A percentile compares a stretch with the other conserved stretches of the same genome.
Conservation (phyloP, 2,797 vertebrate genomes). For the Gallinago nigripennis region DNA sequence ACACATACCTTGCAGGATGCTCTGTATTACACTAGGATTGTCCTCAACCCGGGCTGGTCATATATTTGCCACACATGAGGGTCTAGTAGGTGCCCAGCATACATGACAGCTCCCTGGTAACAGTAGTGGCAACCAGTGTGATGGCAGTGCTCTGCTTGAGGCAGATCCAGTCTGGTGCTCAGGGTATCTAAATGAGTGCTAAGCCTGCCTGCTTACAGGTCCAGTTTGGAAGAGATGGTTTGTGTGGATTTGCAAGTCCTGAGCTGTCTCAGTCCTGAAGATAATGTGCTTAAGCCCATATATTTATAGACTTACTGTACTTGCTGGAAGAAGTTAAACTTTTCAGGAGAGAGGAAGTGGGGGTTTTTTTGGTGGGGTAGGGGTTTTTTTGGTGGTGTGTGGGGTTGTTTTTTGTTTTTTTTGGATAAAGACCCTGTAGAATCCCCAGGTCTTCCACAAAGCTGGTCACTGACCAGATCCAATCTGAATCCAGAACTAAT, state of each 20-base stretch:
- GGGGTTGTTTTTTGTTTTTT: too few species aligned
- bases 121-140: too few species aligned
- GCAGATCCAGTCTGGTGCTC: neutral
- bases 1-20: fast-evolving
- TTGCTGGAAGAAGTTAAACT: neutral
- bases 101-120: neutral
- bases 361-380: neutral
- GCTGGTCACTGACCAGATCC: neutral
- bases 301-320: constrained; percentile 36
- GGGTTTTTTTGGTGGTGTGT: too few species aligned
- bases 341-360: neutral
- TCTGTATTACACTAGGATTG: neutral
- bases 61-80: neutral
- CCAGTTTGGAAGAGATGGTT: constrained; percentile 2
- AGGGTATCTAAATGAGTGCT: neutral
- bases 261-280: constrained; percentile 1
- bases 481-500: neutral
- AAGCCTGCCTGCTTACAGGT: neutral
- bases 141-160: neutral
- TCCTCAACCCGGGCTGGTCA: fast-evolving
- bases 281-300: neutral
- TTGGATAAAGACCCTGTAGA: neutral
- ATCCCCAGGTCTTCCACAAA: neutral
- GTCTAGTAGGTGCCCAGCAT: neutral
- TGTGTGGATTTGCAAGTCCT: constrained; percentile 33